These are phyloP conservation scores for Blomia tropicalis DNA, from an alignment of 2,888 invertebrate genomes.

Conservation along the genomic window DNA sequence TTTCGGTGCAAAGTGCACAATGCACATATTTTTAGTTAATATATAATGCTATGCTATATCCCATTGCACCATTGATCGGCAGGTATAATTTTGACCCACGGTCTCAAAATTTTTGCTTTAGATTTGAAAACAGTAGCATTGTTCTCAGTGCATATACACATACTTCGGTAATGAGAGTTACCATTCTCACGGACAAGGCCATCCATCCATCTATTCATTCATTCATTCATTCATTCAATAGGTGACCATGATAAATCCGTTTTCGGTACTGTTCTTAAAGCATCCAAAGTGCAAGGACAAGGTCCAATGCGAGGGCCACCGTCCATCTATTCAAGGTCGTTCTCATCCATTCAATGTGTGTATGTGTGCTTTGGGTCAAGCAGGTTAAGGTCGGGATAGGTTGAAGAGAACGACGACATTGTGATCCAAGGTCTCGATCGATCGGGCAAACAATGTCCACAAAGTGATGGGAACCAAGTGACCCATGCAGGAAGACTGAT, in stretches of 20 bases:
- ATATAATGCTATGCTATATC: no score
- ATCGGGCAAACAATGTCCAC: neutral
- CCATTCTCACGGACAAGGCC: no score
- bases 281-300: neutral
- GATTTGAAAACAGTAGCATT: neutral
- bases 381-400: constrained; percentile 10
- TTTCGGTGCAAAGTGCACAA: neutral
- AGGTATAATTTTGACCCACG: neutral
- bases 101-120: neutral
- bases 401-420: neutral
- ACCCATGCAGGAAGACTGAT: neutral
- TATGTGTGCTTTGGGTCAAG: no score
- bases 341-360: no score
- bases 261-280: no score
- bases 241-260: no score
- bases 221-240: no score
- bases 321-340: no score
- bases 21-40: no score
- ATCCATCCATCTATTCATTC: no score
- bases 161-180: neutral
- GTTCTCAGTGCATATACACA: neutral
- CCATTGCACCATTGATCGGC: no score
- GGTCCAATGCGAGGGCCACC: constrained; percentile 4
- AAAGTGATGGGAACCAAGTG: constrained; percentile 7
- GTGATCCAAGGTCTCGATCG: neutral